Evolutionary conservation across 2,113 vertebrate genomes (phyloP).

Genomic region (Rhynchomys soricoides): DNA sequence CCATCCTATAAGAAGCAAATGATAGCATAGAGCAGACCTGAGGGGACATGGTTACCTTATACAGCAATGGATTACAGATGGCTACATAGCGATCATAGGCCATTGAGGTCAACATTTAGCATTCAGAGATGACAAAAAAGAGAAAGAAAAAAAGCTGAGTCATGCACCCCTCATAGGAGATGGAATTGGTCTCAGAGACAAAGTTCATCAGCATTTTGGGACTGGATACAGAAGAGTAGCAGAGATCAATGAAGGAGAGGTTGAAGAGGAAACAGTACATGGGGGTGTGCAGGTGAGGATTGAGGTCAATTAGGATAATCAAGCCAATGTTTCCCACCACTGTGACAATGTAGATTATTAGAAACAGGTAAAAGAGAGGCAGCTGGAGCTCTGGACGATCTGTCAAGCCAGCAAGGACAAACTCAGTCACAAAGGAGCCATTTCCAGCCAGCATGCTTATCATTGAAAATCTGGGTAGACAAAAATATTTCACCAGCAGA

Average conservation of each 20-base stretch:
- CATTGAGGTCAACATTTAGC: conserved; percentile 12
- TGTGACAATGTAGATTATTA: not conserved
- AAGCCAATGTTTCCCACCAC: not conserved
- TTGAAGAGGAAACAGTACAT: not conserved
- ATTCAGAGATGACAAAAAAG: not conserved
- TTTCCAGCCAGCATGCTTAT: not conserved
- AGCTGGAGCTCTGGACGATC: not conserved
- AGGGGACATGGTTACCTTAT: not conserved
- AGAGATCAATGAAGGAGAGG: not conserved
- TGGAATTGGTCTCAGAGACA: not conserved
- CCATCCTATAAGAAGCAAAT: not conserved
- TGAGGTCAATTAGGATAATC: not conserved
- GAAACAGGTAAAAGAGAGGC: not conserved
- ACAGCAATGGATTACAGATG: not conserved
- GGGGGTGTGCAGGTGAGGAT: not conserved
- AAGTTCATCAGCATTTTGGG: conserved; percentile 2
- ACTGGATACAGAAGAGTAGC: not conserved
- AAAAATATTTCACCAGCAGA: not conserved
- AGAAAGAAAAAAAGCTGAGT: not conserved
- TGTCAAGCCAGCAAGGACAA: not conserved
- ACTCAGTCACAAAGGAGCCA: not conserved
- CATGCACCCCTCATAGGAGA: not conserved
- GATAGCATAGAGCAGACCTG: not conserved
- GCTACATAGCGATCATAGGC: not conserved
- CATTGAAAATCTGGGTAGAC: not conserved